Evolutionary conservation across 2,797 vertebrate genomes (phyloP).

Genomic region (Calcarius lapponicus): DNA sequence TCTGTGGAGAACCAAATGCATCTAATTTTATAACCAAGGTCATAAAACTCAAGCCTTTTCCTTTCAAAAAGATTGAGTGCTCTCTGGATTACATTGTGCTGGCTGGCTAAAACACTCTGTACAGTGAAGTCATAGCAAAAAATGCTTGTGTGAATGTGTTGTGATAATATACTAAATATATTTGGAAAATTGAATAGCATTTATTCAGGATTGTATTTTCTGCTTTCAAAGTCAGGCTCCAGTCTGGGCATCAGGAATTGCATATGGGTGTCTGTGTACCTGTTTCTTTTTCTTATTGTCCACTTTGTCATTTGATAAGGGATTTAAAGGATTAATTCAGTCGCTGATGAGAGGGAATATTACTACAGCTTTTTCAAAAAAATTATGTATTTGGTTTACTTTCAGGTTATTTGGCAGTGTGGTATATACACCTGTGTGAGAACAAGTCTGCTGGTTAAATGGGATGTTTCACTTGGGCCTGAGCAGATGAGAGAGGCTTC

Average conservation of each 20-base stretch:
- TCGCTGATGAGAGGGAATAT: background rate
- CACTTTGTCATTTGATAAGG: background rate
- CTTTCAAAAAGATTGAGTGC: background rate
- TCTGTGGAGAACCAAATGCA: background rate
- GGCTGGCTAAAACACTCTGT: background rate
- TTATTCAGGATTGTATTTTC: background rate
- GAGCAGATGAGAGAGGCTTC: background rate
- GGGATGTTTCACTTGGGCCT: background rate
- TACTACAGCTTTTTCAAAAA: background rate
- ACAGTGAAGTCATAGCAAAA: background rate
- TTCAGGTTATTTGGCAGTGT: background rate
- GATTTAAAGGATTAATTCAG: background rate
- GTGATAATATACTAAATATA: background rate
- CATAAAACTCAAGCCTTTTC: background rate
- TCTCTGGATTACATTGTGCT: background rate
- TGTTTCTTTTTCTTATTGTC: background rate
- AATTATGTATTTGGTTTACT: background rate
- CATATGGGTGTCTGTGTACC: background rate
- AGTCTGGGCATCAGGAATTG: background rate
- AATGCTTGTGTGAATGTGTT: background rate
- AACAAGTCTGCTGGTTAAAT: background rate
- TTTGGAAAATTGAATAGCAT: background rate
- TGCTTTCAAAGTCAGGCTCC: background rate
- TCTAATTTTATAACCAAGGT: background rate
- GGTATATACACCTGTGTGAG: background rate